Percentiles rank a stretch among this genome's conserved stretches.
Evolutionary conservation across 2,797 vertebrate species (phyloP).

Genomic region (Diplodus sargus): DNA sequence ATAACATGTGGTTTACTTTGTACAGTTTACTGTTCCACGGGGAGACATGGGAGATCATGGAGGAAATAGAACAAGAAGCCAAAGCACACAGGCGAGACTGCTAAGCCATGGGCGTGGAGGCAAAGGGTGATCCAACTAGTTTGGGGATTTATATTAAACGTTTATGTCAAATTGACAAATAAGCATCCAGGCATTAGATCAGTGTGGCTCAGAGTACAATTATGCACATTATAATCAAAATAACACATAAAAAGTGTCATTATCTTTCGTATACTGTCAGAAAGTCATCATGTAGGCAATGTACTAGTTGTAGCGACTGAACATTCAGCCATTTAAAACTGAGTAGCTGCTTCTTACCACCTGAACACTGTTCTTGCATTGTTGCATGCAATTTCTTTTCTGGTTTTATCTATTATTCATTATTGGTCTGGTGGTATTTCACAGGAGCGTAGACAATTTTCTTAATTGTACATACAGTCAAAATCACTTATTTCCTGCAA

Average conservation of each 20-base stretch:
- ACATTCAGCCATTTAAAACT: background rate
- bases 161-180: conserved; percentile 28
- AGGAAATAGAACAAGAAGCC: conserved; percentile 27
- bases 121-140: conserved; percentile 25
- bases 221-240: background rate
- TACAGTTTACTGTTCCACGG: conserved; percentile 22
- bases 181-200: background rate
- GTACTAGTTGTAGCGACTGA: background rate
- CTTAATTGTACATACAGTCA: background rate
- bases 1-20: conserved; percentile 49
- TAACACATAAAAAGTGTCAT: background rate
- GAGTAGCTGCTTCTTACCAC: background rate
- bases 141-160: conserved; percentile 32
- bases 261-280: background rate
- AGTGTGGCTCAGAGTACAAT: background rate
- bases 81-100: conserved; percentile 9
- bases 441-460: background rate
- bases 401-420: background rate
- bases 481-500: background rate
- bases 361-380: too few relatives aligned
- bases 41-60: conserved; percentile 32
- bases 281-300: background rate
- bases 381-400: background rate
- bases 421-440: background rate
- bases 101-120: conserved; percentile 17